Evolutionary conservation across 2,888 invertebrate species (phyloP).

Genomic region (Coelogynopora nodosa): DNA sequence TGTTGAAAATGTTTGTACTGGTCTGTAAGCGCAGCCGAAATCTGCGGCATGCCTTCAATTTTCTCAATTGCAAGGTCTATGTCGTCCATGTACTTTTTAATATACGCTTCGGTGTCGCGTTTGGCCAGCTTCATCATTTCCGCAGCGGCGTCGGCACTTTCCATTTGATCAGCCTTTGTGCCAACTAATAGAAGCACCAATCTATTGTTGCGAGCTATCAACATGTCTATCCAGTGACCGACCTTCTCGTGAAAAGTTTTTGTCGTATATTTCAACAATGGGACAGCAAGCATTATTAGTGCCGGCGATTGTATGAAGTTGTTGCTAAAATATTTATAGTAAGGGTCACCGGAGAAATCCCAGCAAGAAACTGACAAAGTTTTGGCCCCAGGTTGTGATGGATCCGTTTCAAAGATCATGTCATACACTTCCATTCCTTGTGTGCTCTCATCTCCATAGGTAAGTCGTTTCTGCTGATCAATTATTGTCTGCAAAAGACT

Average conservation of each 20-base stretch:
- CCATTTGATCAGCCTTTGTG: slow-evolving; percentile 55
- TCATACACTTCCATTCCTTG: slow-evolving; percentile 53
- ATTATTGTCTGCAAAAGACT: slow-evolving; percentile 56
- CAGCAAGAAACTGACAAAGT: slow-evolving; percentile 54
- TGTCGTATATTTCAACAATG: slow-evolving; percentile 48
- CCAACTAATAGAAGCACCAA: slow-evolving; percentile 55
- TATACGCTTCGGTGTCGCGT: slow-evolving; percentile 49
- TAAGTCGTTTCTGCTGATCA: slow-evolving; percentile 57
- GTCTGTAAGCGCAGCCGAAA: slow-evolving; percentile 56
- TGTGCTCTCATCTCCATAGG: slow-evolving; percentile 53
- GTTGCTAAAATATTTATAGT: slow-evolving; percentile 55
- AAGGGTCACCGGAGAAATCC: slow-evolving; percentile 57
- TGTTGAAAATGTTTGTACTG: slow-evolving; percentile 55
- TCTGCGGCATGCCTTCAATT: slow-evolving; percentile 55
- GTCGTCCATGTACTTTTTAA: slow-evolving; percentile 47
- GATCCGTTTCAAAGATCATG: slow-evolving; percentile 51
- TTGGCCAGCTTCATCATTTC: slow-evolving; percentile 50
- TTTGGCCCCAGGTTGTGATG: slow-evolving; percentile 48
- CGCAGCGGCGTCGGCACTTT: slow-evolving; percentile 47
- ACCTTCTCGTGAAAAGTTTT: slow-evolving; percentile 54
- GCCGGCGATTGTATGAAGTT: slow-evolving; percentile 53
- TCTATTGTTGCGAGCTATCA: slow-evolving; percentile 57
- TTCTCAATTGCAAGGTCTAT: slow-evolving; percentile 53
- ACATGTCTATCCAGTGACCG: slow-evolving; percentile 58
- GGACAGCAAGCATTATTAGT: slow-evolving; percentile 16